A percentile compares a stretch with the other conserved stretches of the same genome.
These are phyloP conservation scores for Novumbra hubbsi DNA, from an alignment of 2,797 vertebrate genomes.

Conservation along the genomic window DNA sequence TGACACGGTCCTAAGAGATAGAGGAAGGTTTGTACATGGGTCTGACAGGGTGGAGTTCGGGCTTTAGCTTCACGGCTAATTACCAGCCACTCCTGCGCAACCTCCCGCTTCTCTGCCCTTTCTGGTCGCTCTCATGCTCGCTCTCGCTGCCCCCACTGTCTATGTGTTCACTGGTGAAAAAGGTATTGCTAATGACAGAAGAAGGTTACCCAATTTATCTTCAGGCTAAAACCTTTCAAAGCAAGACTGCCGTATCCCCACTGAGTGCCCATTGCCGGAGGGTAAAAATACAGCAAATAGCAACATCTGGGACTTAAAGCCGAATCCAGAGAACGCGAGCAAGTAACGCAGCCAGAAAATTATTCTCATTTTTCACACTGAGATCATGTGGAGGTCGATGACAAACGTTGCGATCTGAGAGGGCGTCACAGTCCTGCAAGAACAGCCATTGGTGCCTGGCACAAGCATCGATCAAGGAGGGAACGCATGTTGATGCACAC, in stretches of 20 bases:
- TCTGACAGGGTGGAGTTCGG: slow-evolving; percentile 65
- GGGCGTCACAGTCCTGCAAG: too few species aligned
- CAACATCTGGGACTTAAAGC: slow-evolving; percentile 35
- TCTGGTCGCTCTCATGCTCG: slow-evolving; percentile 32
- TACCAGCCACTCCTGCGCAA: slow-evolving; percentile 65
- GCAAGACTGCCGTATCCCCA: slow-evolving; percentile 49
- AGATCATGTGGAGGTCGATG: not conserved
- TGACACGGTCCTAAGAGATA: slow-evolving; percentile 23
- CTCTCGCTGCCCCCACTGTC: slow-evolving; percentile 59
- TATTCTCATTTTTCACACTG: not conserved
- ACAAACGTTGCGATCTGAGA: not conserved
- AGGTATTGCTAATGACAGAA: slow-evolving; percentile 79
- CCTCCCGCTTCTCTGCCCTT: slow-evolving; percentile 32
- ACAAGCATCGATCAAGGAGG: too few species aligned
- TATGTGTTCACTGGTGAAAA: slow-evolving; percentile 71
- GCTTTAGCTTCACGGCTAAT: slow-evolving; percentile 80
- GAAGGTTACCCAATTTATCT: slow-evolving; percentile 83
- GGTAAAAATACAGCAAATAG: slow-evolving; percentile 37
- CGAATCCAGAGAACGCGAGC: slow-evolving; percentile 18
- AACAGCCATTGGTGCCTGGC: too few species aligned
- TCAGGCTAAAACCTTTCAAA: slow-evolving; percentile 74
- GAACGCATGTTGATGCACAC: too few species aligned
- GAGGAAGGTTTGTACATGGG: slow-evolving; percentile 52
- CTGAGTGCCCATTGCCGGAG: slow-evolving; percentile 49
- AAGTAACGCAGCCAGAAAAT: slow-evolving; percentile 15